Base-by-base conservation (phyloP, 2,888 invertebrate genomes). In the Athalia cordata region DNA sequence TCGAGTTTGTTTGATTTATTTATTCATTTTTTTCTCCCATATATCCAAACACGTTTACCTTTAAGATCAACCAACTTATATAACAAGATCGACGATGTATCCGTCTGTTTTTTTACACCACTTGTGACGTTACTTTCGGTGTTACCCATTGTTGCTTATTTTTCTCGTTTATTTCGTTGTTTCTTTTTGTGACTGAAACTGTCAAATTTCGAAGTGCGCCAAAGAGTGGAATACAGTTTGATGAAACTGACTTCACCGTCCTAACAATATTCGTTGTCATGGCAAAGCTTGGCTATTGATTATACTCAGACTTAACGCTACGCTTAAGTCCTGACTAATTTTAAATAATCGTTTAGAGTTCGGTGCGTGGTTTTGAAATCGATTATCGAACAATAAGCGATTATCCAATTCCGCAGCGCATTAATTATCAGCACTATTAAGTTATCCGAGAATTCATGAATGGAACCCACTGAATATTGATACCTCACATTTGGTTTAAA, bases 91-190 rank as follows among this genome's bases (percentile, higher is more conserved):
- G 95, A 93, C 3, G 96, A 95, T 11, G 95, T 95, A 43, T 96
- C 97, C 3, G 98, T 98, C 90, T 99, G 98, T 83, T 97, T 97
- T 90, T 98, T 99, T 15, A 99, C 98, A 64, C 97, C 98, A 90
- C 96, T 97, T 0, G 97, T 96, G 0, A 98, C 98, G 80, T 96
- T 96, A 86, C 96, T 96, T 86, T 96, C 96, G 3, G 96, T 96
- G 92, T 96, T 96, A 88, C 96, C 96, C 96, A 94, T 94, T 57
- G 82, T 91, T 79, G 68, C 72, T 65, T 65, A 65, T 1, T 55
- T 64, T 13, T 29, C 29, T 29, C 29, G 29, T 1, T 29, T 29
- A 29, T 29, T 66, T 57, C 5, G n/a, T 7, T 49, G 47, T 8
- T 5, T n/a, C 11, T 50, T 62, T 9, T 75, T 61, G 8, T 49